phyloP scores from a whole-genome alignment of 53 echinoderm and acorn worm species.

The Crossaster papposus region DNA sequence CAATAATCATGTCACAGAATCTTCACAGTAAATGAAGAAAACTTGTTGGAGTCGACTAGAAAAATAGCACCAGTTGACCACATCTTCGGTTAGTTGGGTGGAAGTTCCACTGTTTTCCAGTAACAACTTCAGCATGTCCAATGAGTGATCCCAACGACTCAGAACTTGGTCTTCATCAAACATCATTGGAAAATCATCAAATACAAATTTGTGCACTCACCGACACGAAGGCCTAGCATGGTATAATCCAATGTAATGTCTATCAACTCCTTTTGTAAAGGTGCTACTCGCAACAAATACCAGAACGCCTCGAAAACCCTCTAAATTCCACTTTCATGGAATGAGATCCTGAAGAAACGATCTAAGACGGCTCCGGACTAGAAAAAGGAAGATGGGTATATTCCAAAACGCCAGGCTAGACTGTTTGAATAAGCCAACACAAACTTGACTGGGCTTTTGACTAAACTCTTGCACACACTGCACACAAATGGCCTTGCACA shows the following conservation, averaged over 20 bases:
- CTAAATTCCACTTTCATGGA: neutral
- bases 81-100: no score
- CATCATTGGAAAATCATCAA: neutral
- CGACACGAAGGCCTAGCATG: neutral
- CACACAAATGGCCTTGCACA: slow-evolving; percentile 6
- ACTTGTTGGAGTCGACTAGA: no score
- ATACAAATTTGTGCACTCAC: slow-evolving; percentile 4
- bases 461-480: slow-evolving; percentile 4
- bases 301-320: no score
- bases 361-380: neutral
- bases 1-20: no score
- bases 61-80: no score
- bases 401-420: slow-evolving; percentile 12
- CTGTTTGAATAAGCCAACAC: slow-evolving; percentile 24
- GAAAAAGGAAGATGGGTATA: slow-evolving; percentile 23
- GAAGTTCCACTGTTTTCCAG: no score
- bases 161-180: neutral
- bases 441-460: slow-evolving; percentile 33
- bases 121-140: no score
- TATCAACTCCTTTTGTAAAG: no score
- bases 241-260: neutral
- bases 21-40: no score
- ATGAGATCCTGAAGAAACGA: neutral
- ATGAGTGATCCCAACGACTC: neutral
- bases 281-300: no score